Evolutionary conservation across 2,888 invertebrate species (phyloP), one percentile per base, ranked within the genome.

Genomic region (Pterostichus madidus): DNA sequence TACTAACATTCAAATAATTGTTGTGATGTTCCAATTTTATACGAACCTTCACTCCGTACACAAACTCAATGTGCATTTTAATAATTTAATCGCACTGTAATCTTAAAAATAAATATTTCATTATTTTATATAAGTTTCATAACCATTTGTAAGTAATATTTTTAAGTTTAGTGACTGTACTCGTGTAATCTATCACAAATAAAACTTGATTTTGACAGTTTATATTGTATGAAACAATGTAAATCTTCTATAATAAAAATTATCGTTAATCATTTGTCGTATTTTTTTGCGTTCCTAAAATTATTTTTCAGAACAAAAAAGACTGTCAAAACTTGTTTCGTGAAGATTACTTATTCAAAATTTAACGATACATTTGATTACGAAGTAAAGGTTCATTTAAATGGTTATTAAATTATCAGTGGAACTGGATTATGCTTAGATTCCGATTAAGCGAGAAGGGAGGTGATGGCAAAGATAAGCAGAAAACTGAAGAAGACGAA

Each of bases 371-470:
- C n/a, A 15, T 64, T 71, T 71, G 17, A 44, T 8, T 15, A 71
- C 44, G 68, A 71, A 17, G 44, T 46, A 71, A 71, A 39, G 68
- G 56, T 56, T 56, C 56, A 10, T 56, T 5, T 13, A 56, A 24
- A 56, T 56, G 17, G 56, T 56, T 49, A 17, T 13, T 56, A 56
- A 56, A 56, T 56, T 56, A 56, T 56, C 17, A 56, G 56, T 56
- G 56, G 17, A 5, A 71, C 44, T 79, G 79, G 59, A 49, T 61
- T 79, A 11, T 64, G 39, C 80, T 44, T 83, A 89, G 89, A 85
- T 89, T 89, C 85, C 87, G 88, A 83, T 87, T 87, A 78, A 89
- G 89, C 84, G 89, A 89, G 85, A 89, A 89, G 85, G 88, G 87
- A 83, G 88, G 87, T 0, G 89, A 89, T 39, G 88, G 87, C 61